These are phyloP conservation scores for Spea bombifrons DNA, from an alignment of 2,113 vertebrate genomes.

Conservation along the genomic window DNA sequence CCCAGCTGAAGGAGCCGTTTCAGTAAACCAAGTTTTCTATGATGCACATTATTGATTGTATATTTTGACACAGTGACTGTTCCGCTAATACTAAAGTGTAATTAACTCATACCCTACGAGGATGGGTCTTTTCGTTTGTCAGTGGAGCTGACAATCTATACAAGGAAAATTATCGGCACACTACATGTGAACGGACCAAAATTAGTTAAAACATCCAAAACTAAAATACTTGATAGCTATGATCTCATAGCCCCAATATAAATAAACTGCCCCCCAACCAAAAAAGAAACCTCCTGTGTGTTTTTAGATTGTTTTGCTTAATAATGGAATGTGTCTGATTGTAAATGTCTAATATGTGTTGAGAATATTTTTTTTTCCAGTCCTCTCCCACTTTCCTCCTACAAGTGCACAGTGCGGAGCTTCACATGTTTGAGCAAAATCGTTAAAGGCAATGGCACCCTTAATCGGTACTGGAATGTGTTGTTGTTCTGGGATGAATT, in stretches of 20 bases:
- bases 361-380: slow-evolving; percentile 9
- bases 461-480: slow-evolving; percentile 2
- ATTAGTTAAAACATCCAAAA: background rate
- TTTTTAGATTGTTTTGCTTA: background rate
- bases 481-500: slow-evolving; percentile 12
- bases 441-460: slow-evolving; percentile 17
- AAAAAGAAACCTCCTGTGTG: background rate
- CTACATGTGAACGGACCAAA: background rate
- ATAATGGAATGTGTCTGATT: slow-evolving; percentile 18
- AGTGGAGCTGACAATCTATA: background rate
- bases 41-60: background rate
- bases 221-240: background rate
- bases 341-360: slow-evolving; percentile 15
- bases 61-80: background rate
- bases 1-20: background rate
- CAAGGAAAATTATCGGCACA: background rate
- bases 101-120: background rate
- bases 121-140: background rate
- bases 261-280: background rate
- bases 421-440: too few species aligned
- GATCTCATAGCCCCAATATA: background rate
- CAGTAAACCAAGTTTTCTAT: background rate
- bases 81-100: background rate
- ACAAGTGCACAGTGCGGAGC: background rate
- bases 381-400: background rate